Conservation (phyloP, 2,113 vertebrate species). For the Scartelaos histophorus region DNA sequence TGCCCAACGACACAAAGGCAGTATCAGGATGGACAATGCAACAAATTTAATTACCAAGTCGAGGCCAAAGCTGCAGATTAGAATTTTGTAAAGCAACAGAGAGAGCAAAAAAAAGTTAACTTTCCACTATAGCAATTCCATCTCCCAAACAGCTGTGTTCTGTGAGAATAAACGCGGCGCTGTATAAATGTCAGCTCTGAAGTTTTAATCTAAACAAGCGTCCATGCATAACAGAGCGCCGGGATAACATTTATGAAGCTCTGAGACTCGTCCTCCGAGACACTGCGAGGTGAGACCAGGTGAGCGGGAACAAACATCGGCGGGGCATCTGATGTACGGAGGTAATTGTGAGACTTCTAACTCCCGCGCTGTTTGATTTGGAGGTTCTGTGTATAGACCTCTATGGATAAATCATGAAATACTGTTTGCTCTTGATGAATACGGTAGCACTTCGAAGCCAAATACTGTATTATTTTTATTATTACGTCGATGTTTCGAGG, state of each 20-base stretch:
- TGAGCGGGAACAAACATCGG: not conserved
- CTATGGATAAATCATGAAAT: no score
- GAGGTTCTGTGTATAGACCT: not conserved
- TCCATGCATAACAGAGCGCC: conserved; percentile 3
- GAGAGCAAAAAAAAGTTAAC: not conserved
- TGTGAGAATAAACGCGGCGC: conserved; percentile 1
- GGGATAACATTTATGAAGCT: not conserved
- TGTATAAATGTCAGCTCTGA: conserved; percentile 1
- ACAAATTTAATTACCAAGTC: not conserved
- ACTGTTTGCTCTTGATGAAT: no score
- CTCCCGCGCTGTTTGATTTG: not conserved
- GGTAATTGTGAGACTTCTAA: not conserved
- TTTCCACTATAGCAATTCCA: not conserved
- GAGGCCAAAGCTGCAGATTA: not conserved
- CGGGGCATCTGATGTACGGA: not conserved
- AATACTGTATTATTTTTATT: no score
- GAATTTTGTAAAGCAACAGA: not conserved
- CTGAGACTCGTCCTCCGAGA: not conserved
- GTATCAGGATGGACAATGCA: not conserved
- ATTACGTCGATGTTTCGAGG: no score
- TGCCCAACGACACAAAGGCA: no score
- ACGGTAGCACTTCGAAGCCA: no score
- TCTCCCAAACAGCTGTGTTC: not conserved
- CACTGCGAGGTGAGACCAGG: not conserved
- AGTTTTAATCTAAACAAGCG: conserved; percentile 4